These are phyloP conservation scores for Adelges cooleyi DNA, from an alignment of 1,140 invertebrate species.

Conservation along the genomic window DNA sequence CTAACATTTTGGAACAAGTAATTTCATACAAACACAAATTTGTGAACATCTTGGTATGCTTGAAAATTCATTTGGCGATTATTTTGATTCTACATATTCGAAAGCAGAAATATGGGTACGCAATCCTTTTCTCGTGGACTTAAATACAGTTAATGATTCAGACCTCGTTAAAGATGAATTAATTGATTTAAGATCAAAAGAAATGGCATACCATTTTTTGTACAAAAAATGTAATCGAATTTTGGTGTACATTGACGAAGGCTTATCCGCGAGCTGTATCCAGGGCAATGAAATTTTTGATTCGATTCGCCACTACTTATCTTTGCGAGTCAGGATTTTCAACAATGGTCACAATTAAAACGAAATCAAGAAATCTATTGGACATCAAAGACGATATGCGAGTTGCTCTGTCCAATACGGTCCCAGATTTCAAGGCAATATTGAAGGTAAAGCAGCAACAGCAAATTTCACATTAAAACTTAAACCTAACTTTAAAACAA, in stretches of 20 bases:
- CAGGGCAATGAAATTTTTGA: neutral
- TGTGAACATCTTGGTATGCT: neutral
- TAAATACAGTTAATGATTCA: neutral
- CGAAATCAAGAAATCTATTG: too few species aligned
- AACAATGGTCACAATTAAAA: too few species aligned
- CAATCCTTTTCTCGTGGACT: neutral
- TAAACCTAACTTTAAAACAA: too few species aligned
- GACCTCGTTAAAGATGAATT: neutral
- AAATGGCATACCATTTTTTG: neutral
- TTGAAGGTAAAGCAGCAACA: too few species aligned
- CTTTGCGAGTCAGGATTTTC: too few species aligned
- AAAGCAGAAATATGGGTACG: neutral
- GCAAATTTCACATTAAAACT: too few species aligned
- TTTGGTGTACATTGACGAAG: neutral
- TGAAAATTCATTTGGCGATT: neutral
- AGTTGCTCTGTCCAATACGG: too few species aligned
- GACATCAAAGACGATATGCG: too few species aligned
- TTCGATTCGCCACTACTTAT: neutral
- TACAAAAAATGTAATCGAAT: neutral
- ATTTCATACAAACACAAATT: neutral
- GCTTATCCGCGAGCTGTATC: neutral
- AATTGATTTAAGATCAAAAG: conserved; percentile 1
- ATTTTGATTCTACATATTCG: neutral
- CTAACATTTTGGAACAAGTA: neutral
- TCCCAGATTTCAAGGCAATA: too few species aligned